Evolutionary conservation across 64 coral and sea anemone genomes (phyloP).

Genomic region (Pocillopora damicornis): DNA sequence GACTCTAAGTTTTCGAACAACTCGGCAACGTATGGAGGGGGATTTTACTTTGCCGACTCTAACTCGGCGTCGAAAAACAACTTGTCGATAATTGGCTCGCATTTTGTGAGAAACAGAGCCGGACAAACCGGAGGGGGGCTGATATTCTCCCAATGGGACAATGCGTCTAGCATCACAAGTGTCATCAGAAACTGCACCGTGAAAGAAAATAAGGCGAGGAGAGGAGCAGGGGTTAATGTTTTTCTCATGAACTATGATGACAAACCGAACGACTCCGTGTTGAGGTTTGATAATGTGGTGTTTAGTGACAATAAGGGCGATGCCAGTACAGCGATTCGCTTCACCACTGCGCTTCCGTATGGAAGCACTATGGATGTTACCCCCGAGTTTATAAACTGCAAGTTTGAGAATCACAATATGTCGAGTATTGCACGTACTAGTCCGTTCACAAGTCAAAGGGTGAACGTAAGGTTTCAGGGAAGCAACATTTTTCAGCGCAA

Average conservation of each 20-base stretch:
- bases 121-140: constrained; percentile 69
- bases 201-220: constrained; percentile 31
- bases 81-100: constrained; percentile 26
- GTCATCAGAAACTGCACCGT: constrained; percentile 45
- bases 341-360: constrained; percentile 60
- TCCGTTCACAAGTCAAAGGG: constrained; percentile 71
- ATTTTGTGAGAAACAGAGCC: constrained; percentile 28
- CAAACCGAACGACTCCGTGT: not conserved
- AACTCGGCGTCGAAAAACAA: constrained; percentile 36
- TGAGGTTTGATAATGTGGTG: constrained; percentile 35
- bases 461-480: constrained; percentile 52
- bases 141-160: constrained; percentile 58
- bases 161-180: constrained; percentile 13
- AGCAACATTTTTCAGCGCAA: constrained; percentile 56
- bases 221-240: constrained; percentile 57
- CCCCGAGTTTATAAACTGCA: constrained; percentile 68
- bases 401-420: constrained; percentile 10
- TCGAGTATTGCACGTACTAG: constrained; percentile 11
- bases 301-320: constrained; percentile 38
- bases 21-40: constrained; percentile 74
- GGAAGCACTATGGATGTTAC: constrained; percentile 7
- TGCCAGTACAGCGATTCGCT: constrained; percentile 47
- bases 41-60: constrained; percentile 38
- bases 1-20: constrained; percentile 51
- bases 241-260: constrained; percentile 71